Base-by-base conservation (phyloP, 1,140 invertebrate genomes). In the Caligus rogercresseyi region DNA sequence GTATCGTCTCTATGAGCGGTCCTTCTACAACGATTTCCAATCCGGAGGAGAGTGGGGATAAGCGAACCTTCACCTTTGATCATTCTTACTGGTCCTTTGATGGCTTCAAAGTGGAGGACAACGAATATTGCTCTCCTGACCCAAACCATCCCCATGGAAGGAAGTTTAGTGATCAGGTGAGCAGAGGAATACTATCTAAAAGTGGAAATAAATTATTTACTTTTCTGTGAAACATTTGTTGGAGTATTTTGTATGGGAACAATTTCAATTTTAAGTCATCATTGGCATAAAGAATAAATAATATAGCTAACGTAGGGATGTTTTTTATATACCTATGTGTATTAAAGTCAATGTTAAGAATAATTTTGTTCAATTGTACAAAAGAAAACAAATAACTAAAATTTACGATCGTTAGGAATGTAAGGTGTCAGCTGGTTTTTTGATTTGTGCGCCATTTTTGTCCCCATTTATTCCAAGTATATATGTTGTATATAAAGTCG, bases 81-180 rank as follows among this genome's bases (percentile, higher is more conserved):
- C 73, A 75, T 66, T 77, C 75, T 53, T 82, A 81, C 69, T 82
- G 81, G 81, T 81, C 78, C 52, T 79, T 80, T 70, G 79, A 81
- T 70, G 79, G 78, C 0, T 81, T 69, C 67, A 75, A 70, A 54
- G 74, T 77, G 61, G 65, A 70, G 21, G 59, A 67, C 2, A 72
- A 75, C 67, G 80, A 80, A 14, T 76, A 76, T 65, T 74, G 71
- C 52, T 69, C 65, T 4, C 67, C 77, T 1, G 76, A 79, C 67
- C 62, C 67, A 0, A 69, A 68, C 20, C 68, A 71, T 54, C 66
- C 71, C 1, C 77, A 78, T 67, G 73, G 74, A 3, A 69, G 67
- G 25, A 74, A 74, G 66, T 80, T 76, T 69, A 71, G 70, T 59
- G 78, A 79, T 67, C 78, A 79, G 73, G 77, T 78, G 66, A 53